Evolutionary conservation across 2,113 vertebrate genomes (phyloP).

Genomic region (Donacobius atricapilla): DNA sequence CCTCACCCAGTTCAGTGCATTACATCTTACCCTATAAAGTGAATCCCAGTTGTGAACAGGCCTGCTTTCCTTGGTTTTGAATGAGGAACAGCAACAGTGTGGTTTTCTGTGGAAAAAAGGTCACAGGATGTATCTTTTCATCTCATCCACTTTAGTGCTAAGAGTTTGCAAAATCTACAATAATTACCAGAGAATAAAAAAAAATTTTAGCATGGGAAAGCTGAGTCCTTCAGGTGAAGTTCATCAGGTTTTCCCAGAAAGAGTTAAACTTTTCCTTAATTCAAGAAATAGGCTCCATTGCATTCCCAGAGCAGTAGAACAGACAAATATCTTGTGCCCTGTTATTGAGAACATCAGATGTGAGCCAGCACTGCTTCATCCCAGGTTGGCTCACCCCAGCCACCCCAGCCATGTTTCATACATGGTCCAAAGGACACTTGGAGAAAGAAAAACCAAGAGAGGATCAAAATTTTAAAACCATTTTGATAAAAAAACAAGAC

Average conservation of each 20-base stretch:
- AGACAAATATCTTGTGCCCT: neutral
- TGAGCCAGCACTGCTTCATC: neutral
- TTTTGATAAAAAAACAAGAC: neutral
- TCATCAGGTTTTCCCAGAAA: neutral
- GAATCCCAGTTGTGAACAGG: neutral
- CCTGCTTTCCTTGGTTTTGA: neutral
- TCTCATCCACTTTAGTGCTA: neutral
- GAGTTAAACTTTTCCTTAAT: neutral
- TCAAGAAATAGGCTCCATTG: neutral
- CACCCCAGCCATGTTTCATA: neutral
- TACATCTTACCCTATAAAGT: neutral
- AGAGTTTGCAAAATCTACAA: neutral
- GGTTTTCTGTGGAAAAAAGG: neutral
- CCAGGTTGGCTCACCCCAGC: neutral
- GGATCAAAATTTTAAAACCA: neutral
- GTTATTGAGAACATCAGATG: neutral
- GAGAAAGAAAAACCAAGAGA: neutral
- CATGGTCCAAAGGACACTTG: neutral
- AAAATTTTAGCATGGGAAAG: neutral
- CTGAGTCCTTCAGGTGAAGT: neutral
- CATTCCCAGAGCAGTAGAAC: neutral
- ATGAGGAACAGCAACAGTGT: neutral
- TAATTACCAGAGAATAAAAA: neutral
- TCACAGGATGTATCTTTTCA: neutral
- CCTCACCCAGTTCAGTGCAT: neutral